Conservation (phyloP, 2,888 invertebrate species). For the Harmothoe impar region DNA sequence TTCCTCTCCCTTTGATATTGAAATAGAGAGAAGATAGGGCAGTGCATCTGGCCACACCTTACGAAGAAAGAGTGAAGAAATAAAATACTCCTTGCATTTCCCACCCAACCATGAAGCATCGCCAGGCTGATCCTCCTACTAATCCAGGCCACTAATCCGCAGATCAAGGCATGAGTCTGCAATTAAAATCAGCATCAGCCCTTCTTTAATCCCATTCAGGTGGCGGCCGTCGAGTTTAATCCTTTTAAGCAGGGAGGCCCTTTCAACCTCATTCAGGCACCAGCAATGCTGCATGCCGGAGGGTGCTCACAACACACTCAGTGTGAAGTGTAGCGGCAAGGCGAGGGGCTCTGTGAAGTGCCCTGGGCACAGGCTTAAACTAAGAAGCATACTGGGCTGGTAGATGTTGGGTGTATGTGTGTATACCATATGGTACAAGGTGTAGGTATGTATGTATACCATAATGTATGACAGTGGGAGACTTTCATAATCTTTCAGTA, state of each 20-base stretch:
- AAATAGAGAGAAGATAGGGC: no score
- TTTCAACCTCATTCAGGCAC: constrained; percentile 1
- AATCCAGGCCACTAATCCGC: background rate
- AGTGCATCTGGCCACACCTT: no score
- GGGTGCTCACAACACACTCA: background rate
- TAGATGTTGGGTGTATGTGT: background rate
- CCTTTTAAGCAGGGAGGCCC: background rate
- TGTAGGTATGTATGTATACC: background rate
- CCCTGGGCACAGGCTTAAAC: background rate
- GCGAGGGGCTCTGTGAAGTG: background rate
- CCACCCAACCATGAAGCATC: background rate
- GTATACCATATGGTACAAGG: background rate
- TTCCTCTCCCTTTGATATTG: no score
- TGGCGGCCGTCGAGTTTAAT: background rate
- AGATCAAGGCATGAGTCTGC: background rate
- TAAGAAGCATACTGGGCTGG: background rate
- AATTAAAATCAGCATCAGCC: constrained; percentile 12
- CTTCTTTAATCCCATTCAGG: constrained; percentile 19
- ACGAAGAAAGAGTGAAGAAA: no score
- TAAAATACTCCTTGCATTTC: no score
- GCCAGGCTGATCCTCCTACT: background rate
- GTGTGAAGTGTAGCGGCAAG: background rate
- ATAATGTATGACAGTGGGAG: no score
- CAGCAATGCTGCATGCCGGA: background rate
- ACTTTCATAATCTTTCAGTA: no score